Evolutionary conservation across 2,797 vertebrate species (phyloP).

Genomic region (Danio jaintianensis): DNA sequence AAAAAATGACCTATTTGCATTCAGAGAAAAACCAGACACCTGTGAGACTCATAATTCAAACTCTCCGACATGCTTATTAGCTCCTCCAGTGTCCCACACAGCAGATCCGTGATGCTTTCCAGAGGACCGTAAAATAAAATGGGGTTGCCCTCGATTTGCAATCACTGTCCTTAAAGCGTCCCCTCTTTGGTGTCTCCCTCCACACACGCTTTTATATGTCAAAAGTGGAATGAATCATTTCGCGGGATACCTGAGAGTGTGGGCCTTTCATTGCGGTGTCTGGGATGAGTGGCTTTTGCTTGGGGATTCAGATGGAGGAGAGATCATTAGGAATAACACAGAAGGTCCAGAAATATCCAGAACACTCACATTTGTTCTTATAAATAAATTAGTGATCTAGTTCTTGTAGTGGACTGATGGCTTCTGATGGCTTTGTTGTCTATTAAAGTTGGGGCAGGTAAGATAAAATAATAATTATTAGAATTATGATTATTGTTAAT

Average conservation of each 20-base stretch:
- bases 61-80: constrained; percentile 3
- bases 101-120: constrained; percentile 22
- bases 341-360: constrained; percentile 67
- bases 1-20: not conserved
- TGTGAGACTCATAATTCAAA: not conserved
- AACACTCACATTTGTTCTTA: constrained; percentile 82
- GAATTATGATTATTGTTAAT: too few relatives aligned
- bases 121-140: constrained; percentile 43
- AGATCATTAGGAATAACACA: constrained; percentile 82
- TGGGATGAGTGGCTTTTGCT: constrained; percentile 61
- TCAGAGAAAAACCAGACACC: not conserved
- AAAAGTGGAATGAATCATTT: constrained; percentile 74
- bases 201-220: constrained; percentile 73
- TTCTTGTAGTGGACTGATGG: constrained; percentile 75
- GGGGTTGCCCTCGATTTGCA: constrained; percentile 60
- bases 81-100: constrained; percentile 5
- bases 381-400: constrained; percentile 82
- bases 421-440: constrained; percentile 39
- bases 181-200: constrained; percentile 65
- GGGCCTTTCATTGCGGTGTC: constrained; percentile 78
- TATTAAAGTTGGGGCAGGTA: too few relatives aligned
- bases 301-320: constrained; percentile 68
- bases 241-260: constrained; percentile 70
- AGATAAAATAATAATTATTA: too few relatives aligned
- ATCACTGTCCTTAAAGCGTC: constrained; percentile 71